These are phyloP conservation scores for Oceanites oceanicus DNA, from an alignment of 2,113 vertebrate genomes.

Conservation along the genomic window DNA sequence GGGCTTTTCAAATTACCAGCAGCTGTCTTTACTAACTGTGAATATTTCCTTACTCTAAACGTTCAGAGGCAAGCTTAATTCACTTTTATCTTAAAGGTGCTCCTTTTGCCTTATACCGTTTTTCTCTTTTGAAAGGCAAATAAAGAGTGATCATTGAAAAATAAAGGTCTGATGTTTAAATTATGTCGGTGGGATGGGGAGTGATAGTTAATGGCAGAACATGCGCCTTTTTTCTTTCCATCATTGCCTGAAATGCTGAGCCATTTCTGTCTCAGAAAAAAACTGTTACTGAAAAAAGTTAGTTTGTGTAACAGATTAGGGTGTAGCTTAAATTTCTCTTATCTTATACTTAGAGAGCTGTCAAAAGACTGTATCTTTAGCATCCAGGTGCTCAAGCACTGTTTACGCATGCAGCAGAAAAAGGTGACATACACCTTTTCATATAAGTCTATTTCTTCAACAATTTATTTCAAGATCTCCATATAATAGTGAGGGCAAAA, in stretches of 20 bases:
- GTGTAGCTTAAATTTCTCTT: background rate
- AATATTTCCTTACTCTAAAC: background rate
- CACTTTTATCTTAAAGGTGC: background rate
- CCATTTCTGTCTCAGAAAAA: background rate
- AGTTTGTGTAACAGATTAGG: background rate
- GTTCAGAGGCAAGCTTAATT: background rate
- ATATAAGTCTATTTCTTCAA: background rate
- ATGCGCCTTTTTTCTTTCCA: background rate
- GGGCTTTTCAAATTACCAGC: background rate
- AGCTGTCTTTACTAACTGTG: background rate
- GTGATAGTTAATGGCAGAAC: background rate
- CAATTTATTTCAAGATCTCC: background rate
- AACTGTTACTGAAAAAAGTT: background rate
- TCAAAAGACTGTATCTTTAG: background rate
- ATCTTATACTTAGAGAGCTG: background rate
- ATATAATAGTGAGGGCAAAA: background rate
- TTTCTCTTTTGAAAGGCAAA: background rate
- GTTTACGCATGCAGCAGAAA: background rate
- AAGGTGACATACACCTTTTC: background rate
- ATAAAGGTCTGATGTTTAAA: background rate
- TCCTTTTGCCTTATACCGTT: background rate
- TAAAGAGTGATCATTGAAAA: background rate
- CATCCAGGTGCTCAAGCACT: background rate
- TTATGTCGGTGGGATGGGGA: background rate
- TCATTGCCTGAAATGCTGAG: background rate